phyloP scores from a whole-genome alignment of 2,113 vertebrate genomes.

The Pipra filicauda region DNA sequence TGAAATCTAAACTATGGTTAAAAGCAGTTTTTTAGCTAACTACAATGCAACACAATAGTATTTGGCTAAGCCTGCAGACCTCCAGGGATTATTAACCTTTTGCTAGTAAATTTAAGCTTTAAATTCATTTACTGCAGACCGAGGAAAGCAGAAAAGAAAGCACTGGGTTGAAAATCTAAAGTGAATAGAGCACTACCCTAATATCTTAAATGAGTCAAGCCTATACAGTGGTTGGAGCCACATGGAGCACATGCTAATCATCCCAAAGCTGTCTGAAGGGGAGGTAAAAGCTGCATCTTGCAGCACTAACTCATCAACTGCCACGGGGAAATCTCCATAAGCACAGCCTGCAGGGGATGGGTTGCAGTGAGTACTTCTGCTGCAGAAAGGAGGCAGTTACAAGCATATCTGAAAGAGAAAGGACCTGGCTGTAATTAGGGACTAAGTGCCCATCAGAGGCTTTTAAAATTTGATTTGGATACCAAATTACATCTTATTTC shows the following conservation, averaged over 20 bases:
- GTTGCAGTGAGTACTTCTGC: background rate
- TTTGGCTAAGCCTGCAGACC: background rate
- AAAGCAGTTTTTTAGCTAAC: background rate
- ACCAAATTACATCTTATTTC: background rate
- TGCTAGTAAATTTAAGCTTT: background rate
- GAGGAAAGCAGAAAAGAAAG: background rate
- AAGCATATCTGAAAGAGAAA: background rate
- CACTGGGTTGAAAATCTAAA: background rate
- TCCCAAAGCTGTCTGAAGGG: background rate
- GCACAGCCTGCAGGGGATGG: background rate
- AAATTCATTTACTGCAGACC: background rate
- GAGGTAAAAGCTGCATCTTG: background rate
- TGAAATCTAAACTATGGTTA: background rate
- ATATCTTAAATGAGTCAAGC: background rate
- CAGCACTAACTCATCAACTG: background rate
- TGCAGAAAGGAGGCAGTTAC: background rate
- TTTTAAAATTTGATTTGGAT: slow-evolving; percentile 42
- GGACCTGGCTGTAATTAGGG: background rate
- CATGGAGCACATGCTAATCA: background rate
- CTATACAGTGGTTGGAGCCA: background rate
- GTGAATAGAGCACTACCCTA: background rate
- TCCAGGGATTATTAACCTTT: background rate
- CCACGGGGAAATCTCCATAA: background rate
- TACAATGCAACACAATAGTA: background rate
- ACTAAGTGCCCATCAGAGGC: background rate